Conservation (phyloP, 2,113 vertebrate genomes). For the Mixornis gularis region DNA sequence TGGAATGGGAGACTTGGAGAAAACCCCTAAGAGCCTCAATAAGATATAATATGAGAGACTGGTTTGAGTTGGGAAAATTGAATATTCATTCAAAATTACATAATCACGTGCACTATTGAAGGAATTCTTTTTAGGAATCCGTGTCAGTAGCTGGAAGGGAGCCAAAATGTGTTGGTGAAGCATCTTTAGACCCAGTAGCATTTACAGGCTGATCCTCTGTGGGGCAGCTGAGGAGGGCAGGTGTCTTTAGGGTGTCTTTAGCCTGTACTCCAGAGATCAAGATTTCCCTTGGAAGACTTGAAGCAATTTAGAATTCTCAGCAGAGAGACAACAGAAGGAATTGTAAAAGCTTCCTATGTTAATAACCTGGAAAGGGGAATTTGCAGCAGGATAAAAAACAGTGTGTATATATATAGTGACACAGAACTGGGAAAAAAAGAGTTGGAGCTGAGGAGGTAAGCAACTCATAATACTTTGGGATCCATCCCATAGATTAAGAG, state of each 20-base stretch:
- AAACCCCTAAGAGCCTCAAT: background rate
- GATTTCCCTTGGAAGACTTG: background rate
- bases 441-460: background rate
- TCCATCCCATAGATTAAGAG: constrained; percentile 3
- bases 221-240: background rate
- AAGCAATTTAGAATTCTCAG: background rate
- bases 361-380: constrained; percentile 3
- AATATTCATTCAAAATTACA: background rate
- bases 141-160: background rate
- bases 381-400: background rate
- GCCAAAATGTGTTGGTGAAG: background rate
- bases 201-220: background rate
- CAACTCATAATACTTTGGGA: background rate
- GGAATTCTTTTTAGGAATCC: background rate
- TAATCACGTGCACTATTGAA: background rate
- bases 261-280: background rate
- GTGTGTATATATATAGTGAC: background rate
- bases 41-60: background rate
- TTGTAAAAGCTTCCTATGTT: background rate
- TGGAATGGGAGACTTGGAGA: background rate
- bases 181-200: fast-evolving
- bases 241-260: background rate
- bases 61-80: background rate
- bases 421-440: background rate
- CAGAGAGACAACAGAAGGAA: background rate